Base-by-base conservation (phyloP, 2,797 vertebrate species). In the Centropyge bicolor region DNA sequence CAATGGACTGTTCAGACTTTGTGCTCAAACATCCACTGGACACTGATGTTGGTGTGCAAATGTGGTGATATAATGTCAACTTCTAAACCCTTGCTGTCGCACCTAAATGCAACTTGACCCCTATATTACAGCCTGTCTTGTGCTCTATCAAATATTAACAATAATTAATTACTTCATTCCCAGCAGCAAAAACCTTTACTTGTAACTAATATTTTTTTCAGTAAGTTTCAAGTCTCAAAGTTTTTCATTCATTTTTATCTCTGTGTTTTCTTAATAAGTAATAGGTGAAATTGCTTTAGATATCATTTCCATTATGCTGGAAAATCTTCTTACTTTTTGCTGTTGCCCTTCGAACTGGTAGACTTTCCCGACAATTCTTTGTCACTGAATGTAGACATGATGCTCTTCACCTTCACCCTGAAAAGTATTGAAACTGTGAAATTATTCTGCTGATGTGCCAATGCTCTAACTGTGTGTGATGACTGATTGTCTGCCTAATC, bases 281-380 rank as follows among this genome's bases (percentile, higher is more conserved):
- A 1, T 20, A 19, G 20, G 43, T 48, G 19, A 48, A 52, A 52
- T 14, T 14, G 51, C 51, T 56, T 56, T 19, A 60, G 12, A 60
- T 40, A 41, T 63, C 2, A 31, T 64, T 48, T 48, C 5, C 48
- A 64, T 35, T 64, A 12, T n/a, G 1, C 17, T 13, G 19, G 12
- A 45, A 62, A 9, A 24, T 41, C 6, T 46, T 74, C 51, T 51
- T 63, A 74, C 75, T 45, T 61, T 67, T 52, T 46, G 13, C 38
- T 31, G 17, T 54, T 59, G 16, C 70, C 5, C 7, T 70, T 66
- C 22, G 55, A 66, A n/a, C 36, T 48, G 63, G 63, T 35, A 0
- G 45, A 63, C 41, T 8, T 38, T 49, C 11, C 40, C 27, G 76
- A 38, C 11, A 14, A 11, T 20, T 55, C 40, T 36, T 54, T 40